These are phyloP conservation scores for Spea bombifrons DNA, from an alignment of 2,113 vertebrate species.

Conservation along the genomic window DNA sequence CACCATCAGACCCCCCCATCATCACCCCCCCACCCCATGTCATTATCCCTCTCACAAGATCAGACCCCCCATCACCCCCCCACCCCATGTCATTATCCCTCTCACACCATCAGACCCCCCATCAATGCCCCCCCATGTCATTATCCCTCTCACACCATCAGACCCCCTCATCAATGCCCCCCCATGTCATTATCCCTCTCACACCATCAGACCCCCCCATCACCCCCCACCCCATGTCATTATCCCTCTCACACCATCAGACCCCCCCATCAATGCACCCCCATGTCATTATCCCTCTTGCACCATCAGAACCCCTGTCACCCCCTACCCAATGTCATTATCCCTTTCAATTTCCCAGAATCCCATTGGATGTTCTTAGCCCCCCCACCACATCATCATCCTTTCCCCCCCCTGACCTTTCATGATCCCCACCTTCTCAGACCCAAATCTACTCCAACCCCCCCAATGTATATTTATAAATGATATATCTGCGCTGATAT, in stretches of 20 bases:
- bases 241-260: not conserved
- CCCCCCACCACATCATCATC: not conserved
- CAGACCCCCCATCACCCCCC: not conserved
- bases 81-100: not conserved
- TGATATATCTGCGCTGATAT: too few relatives aligned
- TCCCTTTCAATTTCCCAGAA: too few relatives aligned
- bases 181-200: not conserved
- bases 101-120: not conserved
- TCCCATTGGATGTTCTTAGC: not conserved
- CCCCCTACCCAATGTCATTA: not conserved
- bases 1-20: not conserved
- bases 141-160: not conserved
- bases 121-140: not conserved
- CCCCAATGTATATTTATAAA: too few relatives aligned
- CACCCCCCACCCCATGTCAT: not conserved
- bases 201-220: not conserved
- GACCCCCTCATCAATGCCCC: not conserved
- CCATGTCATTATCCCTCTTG: not conserved
- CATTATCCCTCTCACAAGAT: not conserved
- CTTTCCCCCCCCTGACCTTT: not conserved
- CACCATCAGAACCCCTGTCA: not conserved
- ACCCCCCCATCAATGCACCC: not conserved
- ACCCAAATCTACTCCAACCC: not conserved
- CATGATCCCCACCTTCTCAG: not conserved
- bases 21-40: not conserved